phyloP scores from a whole-genome alignment of 1,140 invertebrate genomes.

The Caenorhabditis inopinata region DNA sequence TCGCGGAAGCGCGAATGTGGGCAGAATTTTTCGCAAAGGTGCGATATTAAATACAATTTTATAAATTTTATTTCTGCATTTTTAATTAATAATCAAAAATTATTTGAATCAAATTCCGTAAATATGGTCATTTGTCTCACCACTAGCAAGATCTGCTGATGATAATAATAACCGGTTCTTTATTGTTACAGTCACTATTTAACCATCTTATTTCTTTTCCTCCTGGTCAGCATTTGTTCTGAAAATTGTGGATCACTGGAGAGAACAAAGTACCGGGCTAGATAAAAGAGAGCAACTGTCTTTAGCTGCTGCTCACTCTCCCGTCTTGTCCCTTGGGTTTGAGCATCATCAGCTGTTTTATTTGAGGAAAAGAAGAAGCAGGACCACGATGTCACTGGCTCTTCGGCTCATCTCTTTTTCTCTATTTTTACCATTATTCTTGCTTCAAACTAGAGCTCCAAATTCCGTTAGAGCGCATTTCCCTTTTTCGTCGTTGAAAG shows the following conservation, averaged over 20 bases:
- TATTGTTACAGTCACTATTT: not conserved
- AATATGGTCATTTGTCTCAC: not conserved
- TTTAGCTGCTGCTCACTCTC: not conserved
- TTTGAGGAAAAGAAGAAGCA: not conserved
- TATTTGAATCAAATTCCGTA: no score
- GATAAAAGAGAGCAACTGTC: constrained; percentile 23
- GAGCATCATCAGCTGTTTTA: constrained; percentile 11
- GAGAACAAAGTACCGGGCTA: not conserved
- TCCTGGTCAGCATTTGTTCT: not conserved
- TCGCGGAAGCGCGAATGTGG: not conserved
- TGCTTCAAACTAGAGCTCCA: not conserved
- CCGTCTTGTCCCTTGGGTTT: not conserved
- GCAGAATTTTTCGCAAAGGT: not conserved
- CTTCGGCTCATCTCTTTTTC: not conserved
- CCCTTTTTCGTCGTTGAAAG: not conserved
- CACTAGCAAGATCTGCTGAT: not conserved
- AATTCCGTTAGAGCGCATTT: constrained; percentile 14
- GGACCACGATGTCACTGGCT: constrained; percentile 10
- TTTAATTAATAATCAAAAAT: no score
- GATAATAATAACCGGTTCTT: not conserved
- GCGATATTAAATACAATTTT: not conserved
- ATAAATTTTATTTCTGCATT: not conserved
- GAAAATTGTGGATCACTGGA: not conserved
- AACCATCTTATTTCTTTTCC: not conserved
- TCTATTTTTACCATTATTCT: not conserved